These are phyloP conservation scores for Acropora tenuis DNA, from an alignment of 64 coral and sea anemone species.

Conservation along the genomic window DNA sequence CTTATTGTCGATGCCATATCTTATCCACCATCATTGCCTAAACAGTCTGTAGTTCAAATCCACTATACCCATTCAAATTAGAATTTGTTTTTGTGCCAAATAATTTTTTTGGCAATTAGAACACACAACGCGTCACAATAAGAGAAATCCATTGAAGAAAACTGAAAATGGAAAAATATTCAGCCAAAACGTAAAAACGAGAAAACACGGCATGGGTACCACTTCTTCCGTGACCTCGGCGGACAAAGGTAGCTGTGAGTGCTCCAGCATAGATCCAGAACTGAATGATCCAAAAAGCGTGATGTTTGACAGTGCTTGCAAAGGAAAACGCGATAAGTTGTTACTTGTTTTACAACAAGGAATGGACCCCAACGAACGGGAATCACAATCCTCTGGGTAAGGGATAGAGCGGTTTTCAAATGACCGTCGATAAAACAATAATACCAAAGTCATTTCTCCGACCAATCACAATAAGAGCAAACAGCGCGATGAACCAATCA, in stretches of 20 bases:
- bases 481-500: too few species aligned
- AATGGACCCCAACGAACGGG: slow-evolving; percentile 45
- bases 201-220: background rate
- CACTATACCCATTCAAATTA: too few species aligned
- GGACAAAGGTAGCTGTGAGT: background rate
- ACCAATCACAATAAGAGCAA: too few species aligned
- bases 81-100: too few species aligned
- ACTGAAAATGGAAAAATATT: background rate
- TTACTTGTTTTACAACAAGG: background rate
- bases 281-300: slow-evolving; percentile 21
- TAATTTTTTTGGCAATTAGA: too few species aligned
- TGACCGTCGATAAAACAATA: too few species aligned
- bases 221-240: background rate
- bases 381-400: slow-evolving; percentile 24
- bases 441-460: too few species aligned
- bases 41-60: too few species aligned
- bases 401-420: background rate
- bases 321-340: slow-evolving; percentile 5
- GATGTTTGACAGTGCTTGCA: slow-evolving; percentile 24
- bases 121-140: background rate
- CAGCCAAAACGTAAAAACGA: background rate
- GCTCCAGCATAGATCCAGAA: background rate
- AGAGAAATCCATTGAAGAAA: background rate
- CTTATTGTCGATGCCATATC: too few species aligned
- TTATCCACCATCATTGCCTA: too few species aligned